Conservation (phyloP, 2,797 vertebrate genomes). For the Notolepis coatsorum region DNA sequence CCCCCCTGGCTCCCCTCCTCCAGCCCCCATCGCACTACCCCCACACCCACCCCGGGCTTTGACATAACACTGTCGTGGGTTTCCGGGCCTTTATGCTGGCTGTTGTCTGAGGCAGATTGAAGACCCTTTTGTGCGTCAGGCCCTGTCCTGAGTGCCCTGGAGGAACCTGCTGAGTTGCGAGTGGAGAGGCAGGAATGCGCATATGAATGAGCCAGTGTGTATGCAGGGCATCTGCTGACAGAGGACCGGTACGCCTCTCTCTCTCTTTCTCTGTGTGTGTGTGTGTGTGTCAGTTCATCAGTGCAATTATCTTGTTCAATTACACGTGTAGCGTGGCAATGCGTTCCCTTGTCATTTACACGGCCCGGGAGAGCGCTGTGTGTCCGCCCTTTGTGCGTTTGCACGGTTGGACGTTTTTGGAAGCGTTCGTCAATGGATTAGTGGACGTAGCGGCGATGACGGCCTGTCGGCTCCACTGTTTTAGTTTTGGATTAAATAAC, state of each 20-base stretch:
- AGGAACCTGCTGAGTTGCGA: constrained; percentile 71
- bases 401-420: constrained; percentile 20
- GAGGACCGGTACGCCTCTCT: constrained; percentile 60
- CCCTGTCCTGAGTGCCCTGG: constrained; percentile 73
- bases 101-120: constrained; percentile 80
- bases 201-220: constrained; percentile 77
- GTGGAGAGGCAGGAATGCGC: constrained; percentile 77
- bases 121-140: constrained; percentile 73
- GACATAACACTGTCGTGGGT: constrained; percentile 73
- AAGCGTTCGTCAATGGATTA: constrained; percentile 19
- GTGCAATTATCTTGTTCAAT: constrained; percentile 73
- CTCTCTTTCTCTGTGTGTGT: no score
- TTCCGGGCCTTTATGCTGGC: constrained; percentile 80
- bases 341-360: constrained; percentile 53
- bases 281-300: constrained; percentile 66
- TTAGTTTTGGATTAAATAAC: constrained; percentile 38
- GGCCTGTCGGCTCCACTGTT: constrained; percentile 30
- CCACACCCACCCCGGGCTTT: constrained; percentile 54
- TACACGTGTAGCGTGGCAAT: constrained; percentile 62
- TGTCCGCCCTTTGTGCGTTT: constrained; percentile 39
- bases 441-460: constrained; percentile 28
- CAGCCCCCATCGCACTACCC: no score
- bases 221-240: constrained; percentile 78
- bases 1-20: constrained; percentile 54
- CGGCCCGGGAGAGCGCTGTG: constrained; percentile 46